These are phyloP conservation scores for Hyles vespertilio DNA, from an alignment of 1,140 invertebrate genomes.

Conservation along the genomic window DNA sequence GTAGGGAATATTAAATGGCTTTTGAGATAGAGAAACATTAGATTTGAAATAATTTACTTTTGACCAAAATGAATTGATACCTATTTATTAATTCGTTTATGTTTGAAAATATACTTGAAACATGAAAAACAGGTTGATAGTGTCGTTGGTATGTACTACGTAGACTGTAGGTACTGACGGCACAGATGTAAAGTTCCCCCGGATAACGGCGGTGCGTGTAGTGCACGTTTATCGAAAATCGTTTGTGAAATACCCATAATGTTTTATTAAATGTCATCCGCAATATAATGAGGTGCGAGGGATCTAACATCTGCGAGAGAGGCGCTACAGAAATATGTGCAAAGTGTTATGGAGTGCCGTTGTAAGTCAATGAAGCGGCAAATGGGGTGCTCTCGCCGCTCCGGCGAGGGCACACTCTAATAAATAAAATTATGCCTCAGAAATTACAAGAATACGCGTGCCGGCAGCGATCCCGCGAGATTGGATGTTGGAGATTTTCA, in stretches of 20 bases:
- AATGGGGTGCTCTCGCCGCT: conserved; percentile 69
- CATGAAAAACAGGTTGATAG: too few relatives aligned
- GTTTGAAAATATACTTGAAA: too few relatives aligned
- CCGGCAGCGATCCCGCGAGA: conserved; percentile 58
- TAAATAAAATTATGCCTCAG: conserved; percentile 75
- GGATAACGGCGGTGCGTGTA: conserved; percentile 24
- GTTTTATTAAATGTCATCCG: conserved; percentile 75
- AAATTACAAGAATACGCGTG: conserved; percentile 73
- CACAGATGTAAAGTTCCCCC: neutral
- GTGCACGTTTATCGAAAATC: conserved; percentile 60
- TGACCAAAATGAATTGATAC: too few relatives aligned
- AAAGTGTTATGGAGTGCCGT: conserved; percentile 73
- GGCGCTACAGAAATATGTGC: conserved; percentile 73
- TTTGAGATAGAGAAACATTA: too few relatives aligned
- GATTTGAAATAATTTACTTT: too few relatives aligned
- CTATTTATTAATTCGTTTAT: too few relatives aligned
- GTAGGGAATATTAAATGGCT: too few relatives aligned
- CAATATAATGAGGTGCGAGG: conserved; percentile 73
- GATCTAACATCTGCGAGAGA: conserved; percentile 63
- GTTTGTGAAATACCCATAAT: conserved; percentile 62
- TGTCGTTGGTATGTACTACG: too few relatives aligned
- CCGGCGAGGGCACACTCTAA: conserved; percentile 67
- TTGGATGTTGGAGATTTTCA: conserved; percentile 67
- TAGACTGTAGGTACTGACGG: too few relatives aligned
- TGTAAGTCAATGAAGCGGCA: conserved; percentile 75